Percentiles rank a stretch among this genome's conserved stretches.
phyloP scores from a whole-genome alignment of 2,888 invertebrate genomes.

The Eumerus sabulonum region DNA sequence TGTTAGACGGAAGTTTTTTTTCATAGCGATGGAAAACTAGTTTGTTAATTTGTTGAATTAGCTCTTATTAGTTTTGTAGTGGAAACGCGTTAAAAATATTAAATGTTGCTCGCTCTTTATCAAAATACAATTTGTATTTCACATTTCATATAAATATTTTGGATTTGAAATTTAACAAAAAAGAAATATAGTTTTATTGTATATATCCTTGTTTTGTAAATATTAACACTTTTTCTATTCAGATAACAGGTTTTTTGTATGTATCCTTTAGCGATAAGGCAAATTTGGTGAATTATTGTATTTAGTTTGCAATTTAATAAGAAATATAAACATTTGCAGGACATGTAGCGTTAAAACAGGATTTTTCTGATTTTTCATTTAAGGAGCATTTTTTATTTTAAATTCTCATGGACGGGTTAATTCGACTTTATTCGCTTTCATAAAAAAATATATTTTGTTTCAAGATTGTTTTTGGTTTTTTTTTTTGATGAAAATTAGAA shows the following conservation, averaged over 20 bases:
- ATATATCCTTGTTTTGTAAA: constrained; percentile 1
- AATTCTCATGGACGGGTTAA: constrained; percentile 63
- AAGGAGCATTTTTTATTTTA: constrained; percentile 25
- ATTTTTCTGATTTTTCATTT: constrained; percentile 11
- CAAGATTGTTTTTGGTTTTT: constrained; percentile 32
- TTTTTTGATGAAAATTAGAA: not conserved
- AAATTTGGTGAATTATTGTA: constrained; percentile 55
- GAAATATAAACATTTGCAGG: constrained; percentile 54
- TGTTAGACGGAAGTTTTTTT: constrained; percentile 63
- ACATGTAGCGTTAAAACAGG: constrained; percentile 49
- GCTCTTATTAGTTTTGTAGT: constrained; percentile 25
- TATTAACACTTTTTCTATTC: constrained; percentile 1
- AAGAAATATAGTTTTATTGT: constrained; percentile 11
- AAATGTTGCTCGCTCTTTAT: constrained; percentile 25
- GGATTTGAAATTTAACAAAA: constrained; percentile 17
- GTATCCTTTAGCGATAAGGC: constrained; percentile 44
- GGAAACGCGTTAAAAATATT: constrained; percentile 41
- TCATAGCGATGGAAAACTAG: constrained; percentile 39
- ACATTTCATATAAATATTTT: constrained; percentile 13
- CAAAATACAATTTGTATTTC: not conserved
- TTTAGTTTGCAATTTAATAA: constrained; percentile 20
- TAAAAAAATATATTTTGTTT: constrained; percentile 23
- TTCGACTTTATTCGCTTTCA: constrained; percentile 26
- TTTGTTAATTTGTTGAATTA: constrained; percentile 57
- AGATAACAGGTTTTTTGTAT: constrained; percentile 19